Base-by-base conservation (phyloP, 2,888 invertebrate species). In the Esperia sulphurella region DNA sequence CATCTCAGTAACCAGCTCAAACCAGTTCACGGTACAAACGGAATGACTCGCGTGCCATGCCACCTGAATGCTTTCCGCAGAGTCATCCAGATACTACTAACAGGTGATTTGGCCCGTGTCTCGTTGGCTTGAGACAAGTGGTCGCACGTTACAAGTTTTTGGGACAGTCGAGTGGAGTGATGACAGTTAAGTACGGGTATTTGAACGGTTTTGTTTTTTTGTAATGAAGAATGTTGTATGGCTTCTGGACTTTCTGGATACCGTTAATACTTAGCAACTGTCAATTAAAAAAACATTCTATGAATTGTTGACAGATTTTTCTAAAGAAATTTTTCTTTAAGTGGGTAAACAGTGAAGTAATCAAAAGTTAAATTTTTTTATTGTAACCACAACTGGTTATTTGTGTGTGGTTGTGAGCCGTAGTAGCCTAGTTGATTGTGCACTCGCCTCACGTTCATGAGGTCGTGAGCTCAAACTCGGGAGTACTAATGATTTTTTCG, bases 1-100 rank as follows among this genome's bases (percentile, higher is more conserved):
- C 43, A 14, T 14, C 65, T 52, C 57, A 53, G 47, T 49, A 52
- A 60, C 57, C 49, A 53, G 57, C 59, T 55, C 50, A 55, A 58
- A 54, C 55, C 57, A 52, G 63, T 59, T 49, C 55, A 31, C 50
- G 28, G 50, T 57, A 58, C 61, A 59, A 63, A 59, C 54, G 65
- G 65, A 66, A 64, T 71, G 68, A 71, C 73, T 73, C 57, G 66
- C 61, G 63, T 21, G 21, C 21, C 57, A 55, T 48, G 42, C 41
- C 57, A 59, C 51, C 53, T 60, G 65, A 70, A 61, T 63, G 65
- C 61, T 69, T 81, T 72, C 66, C 54, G 72, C 52, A 62, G 60
- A 68, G 65, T 77, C 74, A 75, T 77, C 66, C 54, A 60, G 66
- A 62, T 58, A 59, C 52, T 53, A 58, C 63, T 60, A 69, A 70